A percentile compares a stretch with the other conserved stretches of the same genome.
Conservation (phyloP, 2,113 vertebrate genomes). For the Emydocephalus ijimae region DNA sequence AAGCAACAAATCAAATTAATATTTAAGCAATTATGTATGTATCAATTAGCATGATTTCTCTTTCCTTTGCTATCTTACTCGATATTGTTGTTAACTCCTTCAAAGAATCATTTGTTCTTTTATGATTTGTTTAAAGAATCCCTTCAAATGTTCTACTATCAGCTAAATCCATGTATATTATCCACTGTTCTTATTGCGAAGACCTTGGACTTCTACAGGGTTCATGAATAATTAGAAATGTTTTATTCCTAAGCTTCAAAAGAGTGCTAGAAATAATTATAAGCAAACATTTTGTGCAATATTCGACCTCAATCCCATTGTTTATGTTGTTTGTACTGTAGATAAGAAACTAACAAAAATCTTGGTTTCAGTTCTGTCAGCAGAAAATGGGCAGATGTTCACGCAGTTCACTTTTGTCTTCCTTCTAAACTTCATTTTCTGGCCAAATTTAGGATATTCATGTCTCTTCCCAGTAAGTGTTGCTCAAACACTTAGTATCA, state of each 20-base stretch:
- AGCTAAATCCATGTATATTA: constrained; percentile 70
- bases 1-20: constrained; percentile 59
- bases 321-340: constrained; percentile 60
- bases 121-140: constrained; percentile 69
- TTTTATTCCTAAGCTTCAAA: constrained; percentile 78
- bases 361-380: constrained; percentile 49
- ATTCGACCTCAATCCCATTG: constrained; percentile 65
- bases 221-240: constrained; percentile 79
- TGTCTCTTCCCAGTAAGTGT: constrained; percentile 11
- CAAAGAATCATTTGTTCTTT: constrained; percentile 74
- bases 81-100: constrained; percentile 70
- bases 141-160: constrained; percentile 72
- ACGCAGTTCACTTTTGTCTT: constrained; percentile 34
- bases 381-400: constrained; percentile 46
- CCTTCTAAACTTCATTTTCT: constrained; percentile 41
- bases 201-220: constrained; percentile 68
- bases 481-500: constrained; percentile 50
- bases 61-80: constrained; percentile 58
- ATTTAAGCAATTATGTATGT: constrained; percentile 63
- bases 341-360: constrained; percentile 53
- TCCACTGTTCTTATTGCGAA: constrained; percentile 74
- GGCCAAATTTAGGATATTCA: constrained; percentile 39
- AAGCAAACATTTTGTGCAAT: constrained; percentile 75
- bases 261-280: constrained; percentile 80
- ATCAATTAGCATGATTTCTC: constrained; percentile 71